Evolutionary conservation across 2,888 invertebrate species (phyloP).

Genomic region (Orchesellides sinensis): DNA sequence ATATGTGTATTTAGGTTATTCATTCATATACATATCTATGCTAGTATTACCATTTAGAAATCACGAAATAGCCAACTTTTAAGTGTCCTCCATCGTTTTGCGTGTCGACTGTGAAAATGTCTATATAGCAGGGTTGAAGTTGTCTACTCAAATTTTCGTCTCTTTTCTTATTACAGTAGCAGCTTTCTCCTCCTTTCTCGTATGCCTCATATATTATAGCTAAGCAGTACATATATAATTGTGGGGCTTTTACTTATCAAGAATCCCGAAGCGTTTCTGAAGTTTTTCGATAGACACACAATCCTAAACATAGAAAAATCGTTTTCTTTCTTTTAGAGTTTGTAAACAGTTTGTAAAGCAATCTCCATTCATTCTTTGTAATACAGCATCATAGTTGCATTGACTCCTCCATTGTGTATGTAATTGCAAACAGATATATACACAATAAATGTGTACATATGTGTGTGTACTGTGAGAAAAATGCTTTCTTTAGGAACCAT

Average conservation of each 20-base stretch:
- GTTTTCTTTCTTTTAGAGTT: too few species aligned
- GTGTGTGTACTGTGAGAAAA: constrained; percentile 44
- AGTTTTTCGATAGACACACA: constrained; percentile 52
- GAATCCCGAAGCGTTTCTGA: constrained; percentile 54
- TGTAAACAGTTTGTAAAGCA: constrained; percentile 12
- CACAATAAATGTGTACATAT: too few species aligned
- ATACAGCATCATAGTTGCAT: constrained; percentile 19
- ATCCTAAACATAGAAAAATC: constrained; percentile 30
- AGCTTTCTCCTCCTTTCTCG: constrained; percentile 29
- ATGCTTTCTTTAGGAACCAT: too few species aligned
- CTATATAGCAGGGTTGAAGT: too few species aligned
- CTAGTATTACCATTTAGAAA: too few species aligned
- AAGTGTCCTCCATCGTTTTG: too few species aligned
- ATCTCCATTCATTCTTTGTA: constrained; percentile 37
- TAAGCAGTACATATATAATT: constrained; percentile 58
- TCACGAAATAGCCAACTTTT: too few species aligned
- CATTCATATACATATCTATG: too few species aligned
- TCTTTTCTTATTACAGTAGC: constrained; percentile 8
- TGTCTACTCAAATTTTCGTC: constrained; percentile 31
- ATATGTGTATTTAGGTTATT: too few species aligned
- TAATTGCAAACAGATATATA: constrained; percentile 44
- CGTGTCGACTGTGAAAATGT: too few species aligned
- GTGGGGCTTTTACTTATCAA: constrained; percentile 53
- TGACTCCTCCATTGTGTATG: not conserved
- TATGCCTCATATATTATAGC: constrained; percentile 54